Conservation (phyloP, 2,797 vertebrate species). For the Apogon hyalosoma region DNA sequence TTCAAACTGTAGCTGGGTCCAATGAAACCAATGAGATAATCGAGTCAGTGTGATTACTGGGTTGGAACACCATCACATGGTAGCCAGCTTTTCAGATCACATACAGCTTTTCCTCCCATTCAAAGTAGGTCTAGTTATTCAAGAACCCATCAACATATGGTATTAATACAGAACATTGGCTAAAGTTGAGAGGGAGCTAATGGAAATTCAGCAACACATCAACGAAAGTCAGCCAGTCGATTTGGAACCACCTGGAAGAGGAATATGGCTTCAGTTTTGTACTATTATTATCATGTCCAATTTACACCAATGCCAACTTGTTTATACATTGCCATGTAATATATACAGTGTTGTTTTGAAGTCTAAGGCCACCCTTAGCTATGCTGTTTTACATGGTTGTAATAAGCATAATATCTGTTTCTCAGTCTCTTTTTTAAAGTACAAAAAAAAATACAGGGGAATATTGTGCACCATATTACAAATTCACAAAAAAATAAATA, state of each 20-base stretch:
- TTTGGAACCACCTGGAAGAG: conserved; percentile 1
- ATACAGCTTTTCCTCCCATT: conserved; percentile 2
- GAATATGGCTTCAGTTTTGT: neutral
- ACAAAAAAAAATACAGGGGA: too few relatives aligned
- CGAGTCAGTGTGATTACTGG: conserved; percentile 21
- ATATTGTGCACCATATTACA: too few relatives aligned
- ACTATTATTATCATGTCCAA: neutral
- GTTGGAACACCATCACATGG: conserved; percentile 21
- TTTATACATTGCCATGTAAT: too few relatives aligned
- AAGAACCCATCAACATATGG: conserved; percentile 22
- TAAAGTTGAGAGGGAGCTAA: neutral
- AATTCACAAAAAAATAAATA: too few relatives aligned
- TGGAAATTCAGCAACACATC: neutral
- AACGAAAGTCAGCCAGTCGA: conserved; percentile 4
- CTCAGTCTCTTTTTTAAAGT: too few relatives aligned
- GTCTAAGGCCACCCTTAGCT: too few relatives aligned
- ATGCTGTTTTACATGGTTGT: too few relatives aligned
- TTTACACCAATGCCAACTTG: neutral
- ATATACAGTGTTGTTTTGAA: too few relatives aligned
- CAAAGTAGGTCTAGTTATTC: conserved; percentile 23
- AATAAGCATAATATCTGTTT: too few relatives aligned
- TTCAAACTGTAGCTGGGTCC: neutral
- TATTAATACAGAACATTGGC: conserved; percentile 6
- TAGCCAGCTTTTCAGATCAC: conserved; percentile 18
- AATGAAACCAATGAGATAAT: conserved; percentile 24